These are phyloP conservation scores for Dicranocentrus wangi DNA, from an alignment of 2,888 invertebrate species.

Conservation along the genomic window DNA sequence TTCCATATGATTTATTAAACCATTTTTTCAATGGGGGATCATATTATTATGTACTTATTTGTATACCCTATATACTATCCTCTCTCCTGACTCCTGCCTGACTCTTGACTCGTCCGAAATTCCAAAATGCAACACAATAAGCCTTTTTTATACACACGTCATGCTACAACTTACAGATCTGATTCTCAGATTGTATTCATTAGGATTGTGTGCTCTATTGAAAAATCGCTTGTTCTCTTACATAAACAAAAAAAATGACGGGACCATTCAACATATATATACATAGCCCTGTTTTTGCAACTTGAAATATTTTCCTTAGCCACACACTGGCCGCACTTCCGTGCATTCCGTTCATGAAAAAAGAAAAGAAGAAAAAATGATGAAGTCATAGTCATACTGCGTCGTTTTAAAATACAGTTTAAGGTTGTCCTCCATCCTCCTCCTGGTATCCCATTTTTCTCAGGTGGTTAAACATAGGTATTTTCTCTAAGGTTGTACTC, in stretches of 20 bases:
- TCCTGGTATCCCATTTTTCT: too few species aligned
- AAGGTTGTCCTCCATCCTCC: too few species aligned
- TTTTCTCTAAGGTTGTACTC: too few species aligned
- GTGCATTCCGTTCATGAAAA: too few species aligned
- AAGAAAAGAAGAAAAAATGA: too few species aligned
- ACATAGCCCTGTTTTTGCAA: too few species aligned
- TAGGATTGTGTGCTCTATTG: conserved; percentile 44
- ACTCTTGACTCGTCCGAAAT: conserved; percentile 11
- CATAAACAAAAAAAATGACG: conserved; percentile 1
- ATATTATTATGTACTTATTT: neutral
- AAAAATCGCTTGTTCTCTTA: conserved; percentile 34
- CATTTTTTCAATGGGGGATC: neutral
- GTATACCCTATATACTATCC: neutral
- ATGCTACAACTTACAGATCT: conserved; percentile 14
- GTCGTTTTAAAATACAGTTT: too few species aligned
- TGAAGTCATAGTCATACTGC: too few species aligned
- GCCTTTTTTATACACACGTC: conserved; percentile 53
- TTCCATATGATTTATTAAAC: conserved; percentile 6
- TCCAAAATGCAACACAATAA: conserved; percentile 51
- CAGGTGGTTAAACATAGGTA: too few species aligned
- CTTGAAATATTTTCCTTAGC: too few species aligned
- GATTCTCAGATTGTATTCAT: conserved; percentile 39
- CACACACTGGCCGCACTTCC: too few species aligned
- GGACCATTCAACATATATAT: too few species aligned
- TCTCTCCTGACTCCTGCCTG: neutral